A percentile compares a stretch with the other conserved stretches of the same genome.
Evolutionary conservation across 2,888 invertebrate genomes (phyloP).

Genomic region (Hofmannophila pseudospretella): DNA sequence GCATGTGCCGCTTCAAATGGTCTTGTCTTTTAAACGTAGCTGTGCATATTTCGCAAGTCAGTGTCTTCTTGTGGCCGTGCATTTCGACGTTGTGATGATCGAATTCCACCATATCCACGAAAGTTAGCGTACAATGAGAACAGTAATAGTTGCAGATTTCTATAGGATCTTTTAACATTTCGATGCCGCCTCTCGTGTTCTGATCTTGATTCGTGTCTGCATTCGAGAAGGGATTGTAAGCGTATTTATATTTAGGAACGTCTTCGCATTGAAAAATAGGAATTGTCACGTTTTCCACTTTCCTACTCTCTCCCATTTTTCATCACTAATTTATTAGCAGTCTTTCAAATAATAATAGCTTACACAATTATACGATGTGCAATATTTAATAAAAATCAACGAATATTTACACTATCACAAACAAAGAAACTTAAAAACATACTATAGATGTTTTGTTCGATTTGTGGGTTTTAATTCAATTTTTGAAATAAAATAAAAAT

Average conservation of each 20-base stretch:
- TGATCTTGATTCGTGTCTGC: neutral
- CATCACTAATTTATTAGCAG: too few species aligned
- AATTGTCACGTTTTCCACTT: neutral
- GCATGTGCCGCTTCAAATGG: constrained; percentile 44
- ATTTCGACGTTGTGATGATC: constrained; percentile 38
- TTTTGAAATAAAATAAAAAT: too few species aligned
- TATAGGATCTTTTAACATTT: neutral
- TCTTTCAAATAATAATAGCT: too few species aligned
- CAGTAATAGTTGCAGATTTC: constrained; percentile 19
- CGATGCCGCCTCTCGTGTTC: neutral
- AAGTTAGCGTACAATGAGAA: constrained; percentile 32
- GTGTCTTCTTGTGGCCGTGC: constrained; percentile 29
- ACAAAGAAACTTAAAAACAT: too few species aligned
- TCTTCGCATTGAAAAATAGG: neutral
- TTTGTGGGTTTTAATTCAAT: too few species aligned
- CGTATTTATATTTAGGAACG: neutral
- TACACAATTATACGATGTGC: too few species aligned
- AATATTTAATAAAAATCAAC: too few species aligned
- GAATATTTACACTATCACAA: too few species aligned
- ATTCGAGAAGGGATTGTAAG: neutral
- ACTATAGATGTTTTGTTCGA: too few species aligned
- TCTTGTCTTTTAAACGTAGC: constrained; percentile 39
- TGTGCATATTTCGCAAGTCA: constrained; percentile 32
- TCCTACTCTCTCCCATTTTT: too few species aligned
- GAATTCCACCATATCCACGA: constrained; percentile 26